Evolutionary conservation across 2,888 invertebrate genomes (phyloP), one percentile per base, ranked within the genome.

Genomic region (Pachydiplax longipennis): DNA sequence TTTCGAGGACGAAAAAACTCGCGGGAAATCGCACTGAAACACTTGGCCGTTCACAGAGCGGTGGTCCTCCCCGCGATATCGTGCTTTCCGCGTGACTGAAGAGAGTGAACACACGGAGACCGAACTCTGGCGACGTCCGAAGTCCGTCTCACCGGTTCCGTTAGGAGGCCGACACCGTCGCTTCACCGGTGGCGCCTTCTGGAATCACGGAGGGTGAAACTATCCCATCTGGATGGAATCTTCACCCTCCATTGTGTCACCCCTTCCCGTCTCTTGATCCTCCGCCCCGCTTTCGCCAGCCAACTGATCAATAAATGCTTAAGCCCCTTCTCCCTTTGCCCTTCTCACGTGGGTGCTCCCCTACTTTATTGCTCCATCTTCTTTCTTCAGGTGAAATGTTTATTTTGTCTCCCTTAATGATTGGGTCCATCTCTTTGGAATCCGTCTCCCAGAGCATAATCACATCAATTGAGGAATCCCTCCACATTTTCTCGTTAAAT

Each of bases 241-340:
- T 35, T 10, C 80, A 13, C 35, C 80, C 80, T 35, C 35, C 81
- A 35, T 22, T 35, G 22, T 8, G 40, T 37, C 40, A n/a, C 81
- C 82, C 73, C 82, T 44, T 5, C 25, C 48, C 81, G 18, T 44
- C 44, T 10, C 44, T 44, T 44, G 44, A 44, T 22, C n/a, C 81
- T 13, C n/a, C 82, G 5, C 53, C 44, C 80, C 80, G 48, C 25
- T 12, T 13, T 53, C 48, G 48, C 48, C 15, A 18, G 83, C 25
- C 53, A 53, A 83, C 83, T 53, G 83, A 83, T 83, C 83, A 83
- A 83, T 83, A 83, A 83, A 53, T 83, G 83, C 83, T 83, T 83
- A 83, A 83, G 53, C 31, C 35, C 53, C 53, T 53, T n/a, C 53
- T 15, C 8, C 44, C 44, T 18, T 25, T 48, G 8, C 81, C 25